phyloP scores from a whole-genome alignment of 2,797 vertebrate genomes.

The Chaunax sp. region DNA sequence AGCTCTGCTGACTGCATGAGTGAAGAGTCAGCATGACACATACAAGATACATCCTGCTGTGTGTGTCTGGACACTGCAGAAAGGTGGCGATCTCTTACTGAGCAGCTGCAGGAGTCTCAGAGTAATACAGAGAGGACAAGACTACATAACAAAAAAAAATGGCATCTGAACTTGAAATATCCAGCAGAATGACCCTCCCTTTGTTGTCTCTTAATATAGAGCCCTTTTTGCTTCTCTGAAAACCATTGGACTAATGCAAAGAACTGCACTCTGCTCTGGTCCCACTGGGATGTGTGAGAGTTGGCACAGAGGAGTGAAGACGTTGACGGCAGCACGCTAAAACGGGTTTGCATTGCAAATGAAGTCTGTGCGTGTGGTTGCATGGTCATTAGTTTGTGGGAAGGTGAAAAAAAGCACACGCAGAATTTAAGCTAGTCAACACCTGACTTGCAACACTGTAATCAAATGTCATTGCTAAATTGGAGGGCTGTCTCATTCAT shows the following conservation, averaged over 20 bases:
- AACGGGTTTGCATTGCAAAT: constrained; percentile 62
- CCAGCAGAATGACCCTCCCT: no score
- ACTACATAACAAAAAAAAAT: not conserved
- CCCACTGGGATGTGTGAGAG: constrained; percentile 57
- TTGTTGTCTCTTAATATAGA: constrained; percentile 2
- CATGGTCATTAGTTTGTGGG: constrained; percentile 41
- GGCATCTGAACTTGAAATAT: not conserved
- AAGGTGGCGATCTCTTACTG: not conserved
- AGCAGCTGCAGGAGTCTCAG: not conserved
- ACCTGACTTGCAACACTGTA: constrained; percentile 5
- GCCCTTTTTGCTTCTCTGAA: constrained; percentile 53
- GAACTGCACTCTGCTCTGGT: constrained; percentile 43
- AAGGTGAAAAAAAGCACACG: constrained; percentile 48
- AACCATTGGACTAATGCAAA: constrained; percentile 50
- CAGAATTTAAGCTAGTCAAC: constrained; percentile 14
- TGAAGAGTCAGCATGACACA: constrained; percentile 33
- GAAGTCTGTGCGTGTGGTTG: constrained; percentile 27
- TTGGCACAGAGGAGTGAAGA: constrained; percentile 64
- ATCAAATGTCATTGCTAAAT: constrained; percentile 11
- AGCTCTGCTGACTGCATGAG: constrained; percentile 38
- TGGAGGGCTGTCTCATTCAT: not conserved
- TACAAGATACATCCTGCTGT: constrained; percentile 27
- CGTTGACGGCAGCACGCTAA: constrained; percentile 44
- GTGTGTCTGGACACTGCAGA: constrained; percentile 4
- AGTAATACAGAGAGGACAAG: not conserved